A percentile compares a stretch with the other conserved stretches of the same genome.
Evolutionary conservation across 2,797 vertebrate genomes (phyloP).

Genomic region (Sebastes ruberrimus): DNA sequence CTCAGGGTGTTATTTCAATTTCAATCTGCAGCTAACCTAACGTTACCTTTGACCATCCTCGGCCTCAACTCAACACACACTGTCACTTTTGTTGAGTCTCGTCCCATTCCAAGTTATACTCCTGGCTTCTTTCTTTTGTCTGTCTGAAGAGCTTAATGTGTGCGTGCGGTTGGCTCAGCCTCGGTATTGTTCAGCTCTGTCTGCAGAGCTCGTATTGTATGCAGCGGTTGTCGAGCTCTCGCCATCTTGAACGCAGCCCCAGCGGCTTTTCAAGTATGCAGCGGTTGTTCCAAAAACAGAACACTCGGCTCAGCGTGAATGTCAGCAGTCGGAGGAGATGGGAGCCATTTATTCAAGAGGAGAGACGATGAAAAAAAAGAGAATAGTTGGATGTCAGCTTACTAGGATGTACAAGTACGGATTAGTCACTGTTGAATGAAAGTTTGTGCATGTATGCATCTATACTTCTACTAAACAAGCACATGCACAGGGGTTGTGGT

Average conservation of each 20-base stretch:
- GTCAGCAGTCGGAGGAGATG: conserved; percentile 48
- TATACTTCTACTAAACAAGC: not conserved
- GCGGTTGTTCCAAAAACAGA: conserved; percentile 47
- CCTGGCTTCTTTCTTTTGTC: conserved; percentile 29
- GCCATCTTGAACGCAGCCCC: conserved; percentile 50
- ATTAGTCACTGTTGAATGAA: conserved; percentile 38
- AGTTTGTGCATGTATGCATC: not conserved
- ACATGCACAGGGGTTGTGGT: not conserved
- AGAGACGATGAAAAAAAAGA: conserved; percentile 31
- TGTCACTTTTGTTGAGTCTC: conserved; percentile 40
- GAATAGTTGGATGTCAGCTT: conserved; percentile 20
- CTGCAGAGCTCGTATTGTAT: conserved; percentile 46
- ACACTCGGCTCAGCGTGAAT: conserved; percentile 50
- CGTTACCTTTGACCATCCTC: conserved; percentile 2
- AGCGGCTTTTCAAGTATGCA: conserved; percentile 66
- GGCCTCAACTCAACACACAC: not conserved
- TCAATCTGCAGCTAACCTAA: not conserved
- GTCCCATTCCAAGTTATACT: conserved; percentile 22
- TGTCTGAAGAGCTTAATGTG: conserved; percentile 18
- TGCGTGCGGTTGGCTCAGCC: conserved; percentile 23
- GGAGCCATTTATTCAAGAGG: conserved; percentile 45
- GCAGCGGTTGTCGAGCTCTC: conserved; percentile 49
- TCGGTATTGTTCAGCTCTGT: conserved; percentile 40
- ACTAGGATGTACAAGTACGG: conserved; percentile 10
- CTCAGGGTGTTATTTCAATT: not conserved